Evolutionary conservation across 1,140 invertebrate genomes (phyloP), one percentile per base, ranked within the genome.

Genomic region (Daktulosphaira vitifoliae): DNA sequence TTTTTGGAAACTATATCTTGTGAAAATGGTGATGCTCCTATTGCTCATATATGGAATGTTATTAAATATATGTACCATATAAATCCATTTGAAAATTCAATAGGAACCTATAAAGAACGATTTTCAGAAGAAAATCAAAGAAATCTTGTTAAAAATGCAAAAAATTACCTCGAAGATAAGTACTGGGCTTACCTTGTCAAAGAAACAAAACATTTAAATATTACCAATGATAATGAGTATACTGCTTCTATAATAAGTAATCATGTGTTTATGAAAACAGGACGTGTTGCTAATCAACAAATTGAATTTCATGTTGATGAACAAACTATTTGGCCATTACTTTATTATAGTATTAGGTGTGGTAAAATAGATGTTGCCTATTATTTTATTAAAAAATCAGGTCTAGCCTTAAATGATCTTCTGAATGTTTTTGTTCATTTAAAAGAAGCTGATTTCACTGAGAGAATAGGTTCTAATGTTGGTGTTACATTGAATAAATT

Each of bases 91-190:
- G 29, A 33, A 33, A 33, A 5, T 11, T 18, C 56, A 46, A 29
- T 11, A 22, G 56, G 56, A n/a, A 29, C 56, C 0, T 62, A 46
- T 22, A 44, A 33, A 15, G 56, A 62, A 48, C 42, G 56, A 11
- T 62, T 48, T 33, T 62, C 56, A 0, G 25, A 46, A 29, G 42
- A 46, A 29, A 62, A 62, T n/a, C 56, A 62, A 62, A 29, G 3
- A 15, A 62, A 48, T 26, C 42, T 62, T 7, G 56, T 62, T 8
- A 46, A 48, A 33, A 62, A 62, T 33, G 56, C 56, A 13, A 62
- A 62, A n/a, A 62, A 25, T 15, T 62, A 62, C 20, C 18, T 62
- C 13, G 56, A 62, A 33, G 56, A 62, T 29, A 62, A 62, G 15
- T 62, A 48, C 13, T 23, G 46, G 29, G n/a, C 56, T 29, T 62